Conservation (phyloP, 2,888 invertebrate genomes). For the Acleris sparsana region DNA sequence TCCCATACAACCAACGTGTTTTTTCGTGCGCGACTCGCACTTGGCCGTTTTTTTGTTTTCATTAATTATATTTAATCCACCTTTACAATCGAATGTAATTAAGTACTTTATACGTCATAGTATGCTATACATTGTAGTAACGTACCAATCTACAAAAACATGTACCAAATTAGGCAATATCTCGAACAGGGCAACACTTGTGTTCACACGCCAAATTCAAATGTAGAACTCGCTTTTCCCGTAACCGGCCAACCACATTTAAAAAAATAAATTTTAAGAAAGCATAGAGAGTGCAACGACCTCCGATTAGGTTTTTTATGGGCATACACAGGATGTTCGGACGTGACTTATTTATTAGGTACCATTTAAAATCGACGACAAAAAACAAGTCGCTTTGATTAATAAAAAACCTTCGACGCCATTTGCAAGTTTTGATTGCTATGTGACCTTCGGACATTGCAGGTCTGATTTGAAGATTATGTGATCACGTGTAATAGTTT, state of each 20-base stretch:
- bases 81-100: too few species aligned
- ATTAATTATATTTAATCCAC: too few species aligned
- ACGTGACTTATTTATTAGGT: conserved; percentile 35
- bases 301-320: conserved; percentile 33
- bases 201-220: conserved; percentile 34
- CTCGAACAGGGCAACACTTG: conserved; percentile 29
- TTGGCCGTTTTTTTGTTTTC: too few species aligned
- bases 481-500: not conserved
- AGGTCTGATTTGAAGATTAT: conserved; percentile 6
- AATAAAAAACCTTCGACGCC: conserved; percentile 12
- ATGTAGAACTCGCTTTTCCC: conserved; percentile 32
- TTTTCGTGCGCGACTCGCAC: too few species aligned
- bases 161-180: conserved; percentile 27
- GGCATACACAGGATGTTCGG: conserved; percentile 28
- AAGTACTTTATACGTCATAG: too few species aligned
- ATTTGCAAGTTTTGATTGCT: conserved; percentile 14
- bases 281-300: conserved; percentile 35
- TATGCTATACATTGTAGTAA: too few species aligned
- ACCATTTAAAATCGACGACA: conserved; percentile 25
- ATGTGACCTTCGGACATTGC: conserved; percentile 15
- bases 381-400: conserved; percentile 23
- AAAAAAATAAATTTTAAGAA: conserved; percentile 32
- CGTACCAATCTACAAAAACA: too few species aligned
- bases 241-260: conserved; percentile 33
- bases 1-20: too few species aligned